These are phyloP conservation scores for Acleris sparsana DNA, from an alignment of 2,888 invertebrate genomes.

Conservation along the genomic window DNA sequence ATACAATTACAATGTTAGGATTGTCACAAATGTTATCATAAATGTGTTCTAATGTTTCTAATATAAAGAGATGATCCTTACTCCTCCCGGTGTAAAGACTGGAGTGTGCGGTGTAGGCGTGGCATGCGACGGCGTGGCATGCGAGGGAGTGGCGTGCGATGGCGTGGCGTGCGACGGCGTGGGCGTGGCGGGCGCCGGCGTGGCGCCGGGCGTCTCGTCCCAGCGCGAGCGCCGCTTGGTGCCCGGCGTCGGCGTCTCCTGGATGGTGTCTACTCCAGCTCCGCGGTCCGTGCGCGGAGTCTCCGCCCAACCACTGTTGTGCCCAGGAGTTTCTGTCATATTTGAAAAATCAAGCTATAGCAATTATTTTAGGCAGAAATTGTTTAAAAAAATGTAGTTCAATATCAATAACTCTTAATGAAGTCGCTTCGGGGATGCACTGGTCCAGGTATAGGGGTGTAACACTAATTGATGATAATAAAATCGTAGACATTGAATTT, in stretches of 20 bases:
- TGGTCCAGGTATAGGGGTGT: too few relatives aligned
- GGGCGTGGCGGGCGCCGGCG: constrained; percentile 89
- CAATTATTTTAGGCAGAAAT: too few relatives aligned
- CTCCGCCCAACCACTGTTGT: constrained; percentile 99
- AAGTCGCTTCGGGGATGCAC: too few relatives aligned
- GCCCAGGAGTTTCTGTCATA: constrained; percentile 94
- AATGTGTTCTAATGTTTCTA: background rate
- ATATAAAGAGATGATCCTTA: constrained; percentile 68
- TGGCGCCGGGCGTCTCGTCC: constrained; percentile 98
- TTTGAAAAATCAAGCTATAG: too few relatives aligned
- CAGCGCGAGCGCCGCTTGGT: constrained; percentile 98
- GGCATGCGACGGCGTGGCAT: constrained; percentile 88
- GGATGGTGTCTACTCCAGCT: constrained; percentile 88
- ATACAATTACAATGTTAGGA: constrained; percentile 16
- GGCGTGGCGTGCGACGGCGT: constrained; percentile 89
- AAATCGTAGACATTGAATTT: too few relatives aligned
- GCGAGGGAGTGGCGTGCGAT: constrained; percentile 88
- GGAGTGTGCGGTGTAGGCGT: constrained; percentile 87
- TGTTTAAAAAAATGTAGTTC: too few relatives aligned
- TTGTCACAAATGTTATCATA: background rate
- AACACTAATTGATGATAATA: too few relatives aligned
- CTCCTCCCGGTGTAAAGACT: constrained; percentile 91
- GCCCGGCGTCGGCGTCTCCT: constrained; percentile 97
- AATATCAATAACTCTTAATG: too few relatives aligned
- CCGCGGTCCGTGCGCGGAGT: constrained; percentile 97